A percentile compares a stretch with the other conserved stretches of the same genome.
phyloP scores from a whole-genome alignment of 2,113 vertebrate genomes.

The Cynopterus brachyotis region DNA sequence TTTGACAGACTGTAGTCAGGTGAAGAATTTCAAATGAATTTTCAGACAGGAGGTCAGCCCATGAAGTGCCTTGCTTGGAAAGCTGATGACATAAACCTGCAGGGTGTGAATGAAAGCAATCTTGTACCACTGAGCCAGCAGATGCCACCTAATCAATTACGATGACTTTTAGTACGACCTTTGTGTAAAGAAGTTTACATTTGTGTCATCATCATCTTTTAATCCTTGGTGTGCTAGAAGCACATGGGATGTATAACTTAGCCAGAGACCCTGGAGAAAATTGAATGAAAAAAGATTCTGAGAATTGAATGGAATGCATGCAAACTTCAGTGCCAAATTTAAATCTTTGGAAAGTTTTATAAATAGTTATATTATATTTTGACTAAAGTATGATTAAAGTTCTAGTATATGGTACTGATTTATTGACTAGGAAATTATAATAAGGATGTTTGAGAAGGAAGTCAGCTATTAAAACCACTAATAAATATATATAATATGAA shows the following conservation, averaged over 20 bases:
- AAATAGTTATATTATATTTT: neutral
- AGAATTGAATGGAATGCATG: neutral
- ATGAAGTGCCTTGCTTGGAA: conserved; percentile 47
- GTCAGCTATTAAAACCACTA: neutral
- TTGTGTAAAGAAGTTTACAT: conserved; percentile 45
- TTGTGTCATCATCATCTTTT: neutral
- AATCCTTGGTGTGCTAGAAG: neutral
- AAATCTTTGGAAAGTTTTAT: neutral
- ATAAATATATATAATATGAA: neutral
- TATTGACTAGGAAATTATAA: neutral
- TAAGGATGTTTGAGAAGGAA: neutral
- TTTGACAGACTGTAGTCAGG: conserved; percentile 58
- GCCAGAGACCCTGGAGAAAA: neutral
- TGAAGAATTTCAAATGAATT: conserved; percentile 69
- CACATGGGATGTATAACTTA: neutral
- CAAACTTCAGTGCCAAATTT: neutral
- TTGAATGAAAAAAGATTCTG: neutral
- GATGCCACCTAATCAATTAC: conserved; percentile 69
- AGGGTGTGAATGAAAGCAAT: conserved; percentile 60
- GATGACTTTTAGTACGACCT: conserved; percentile 59
- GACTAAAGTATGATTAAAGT: neutral
- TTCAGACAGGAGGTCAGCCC: conserved; percentile 66
- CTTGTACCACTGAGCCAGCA: conserved; percentile 40
- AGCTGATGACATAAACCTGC: conserved; percentile 66
- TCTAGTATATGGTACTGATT: neutral